Evolutionary conservation across 2,888 invertebrate species (phyloP), one percentile per base, ranked within the genome.

Genomic region (Amblyteles armatorius): DNA sequence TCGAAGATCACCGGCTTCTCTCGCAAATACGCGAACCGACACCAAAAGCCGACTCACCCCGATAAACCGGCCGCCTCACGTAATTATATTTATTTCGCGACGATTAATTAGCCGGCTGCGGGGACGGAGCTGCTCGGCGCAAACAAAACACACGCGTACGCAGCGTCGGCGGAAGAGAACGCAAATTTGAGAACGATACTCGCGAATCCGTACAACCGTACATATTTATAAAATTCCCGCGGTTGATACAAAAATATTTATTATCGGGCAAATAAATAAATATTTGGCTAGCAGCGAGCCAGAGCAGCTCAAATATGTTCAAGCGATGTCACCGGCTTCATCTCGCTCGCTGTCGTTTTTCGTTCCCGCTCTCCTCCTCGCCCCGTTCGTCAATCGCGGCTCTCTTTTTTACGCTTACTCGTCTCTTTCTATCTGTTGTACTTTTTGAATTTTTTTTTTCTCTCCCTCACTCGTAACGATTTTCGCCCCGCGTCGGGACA

Each of bases 241-340:
- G 84, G 85, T 87, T 88, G 85, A 86, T 86, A 88, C 86, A 87
- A 86, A 86, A 85, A 88, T 87, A 86, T 89, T 84, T 92, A 92
- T 92, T 91, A 91, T 91, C 90, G 90, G 88, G 91, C 90, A 92
- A 92, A 93, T 91, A 92, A 92, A 93, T 93, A 92, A 93, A 93
- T 93, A 93, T 93, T 93, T 93, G 93, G 91, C 90, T 90, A 91
- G 89, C 88, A 90, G 90, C 88, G 91, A 88, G 83, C 85, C 90
- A 91, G 89, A 92, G 91, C 90, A 92, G 89, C 89, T 91, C 91
- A 92, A 92, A 92, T 91, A 92, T 89, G 90, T 92, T 91, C 89
- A 90, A 92, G 91, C 91, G 89, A 91, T 92, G 90, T 91, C 90
- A 91, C 90, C 90, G 88, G 85, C 90, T 90, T 79, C 82, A 85